Evolutionary conservation across 2,888 invertebrate species (phyloP).

Genomic region (Phymatocera aterrima): DNA sequence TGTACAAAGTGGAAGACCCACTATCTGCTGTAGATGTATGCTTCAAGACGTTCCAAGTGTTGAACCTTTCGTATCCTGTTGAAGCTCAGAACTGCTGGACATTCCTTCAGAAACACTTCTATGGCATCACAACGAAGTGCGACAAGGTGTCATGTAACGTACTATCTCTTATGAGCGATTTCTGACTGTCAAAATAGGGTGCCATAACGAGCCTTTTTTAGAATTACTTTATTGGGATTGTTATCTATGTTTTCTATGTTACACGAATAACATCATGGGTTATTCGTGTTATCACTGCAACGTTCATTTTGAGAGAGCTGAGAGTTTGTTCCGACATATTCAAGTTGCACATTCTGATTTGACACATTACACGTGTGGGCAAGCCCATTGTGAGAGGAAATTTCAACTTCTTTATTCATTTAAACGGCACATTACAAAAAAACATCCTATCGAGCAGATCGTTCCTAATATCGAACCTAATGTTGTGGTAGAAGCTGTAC

Average conservation of each 20-base stretch:
- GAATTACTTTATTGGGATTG: not conserved
- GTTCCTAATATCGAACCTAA: conserved; percentile 9
- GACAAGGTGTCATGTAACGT: conserved; percentile 42
- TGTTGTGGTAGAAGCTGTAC: conserved; percentile 14
- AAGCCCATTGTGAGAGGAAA: conserved; percentile 21
- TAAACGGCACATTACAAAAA: conserved; percentile 38
- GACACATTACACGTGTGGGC: conserved; percentile 32
- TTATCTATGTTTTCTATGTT: not conserved
- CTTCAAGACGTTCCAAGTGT: conserved; percentile 40
- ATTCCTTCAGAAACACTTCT: conserved; percentile 45
- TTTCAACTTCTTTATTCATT: conserved; percentile 46
- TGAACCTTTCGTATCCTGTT: conserved; percentile 43
- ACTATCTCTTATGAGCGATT: conserved; percentile 44
- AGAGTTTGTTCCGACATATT: conserved; percentile 41
- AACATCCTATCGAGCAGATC: conserved; percentile 36
- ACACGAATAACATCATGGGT: too few species aligned
- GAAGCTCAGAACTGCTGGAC: conserved; percentile 44
- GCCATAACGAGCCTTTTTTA: conserved; percentile 12
- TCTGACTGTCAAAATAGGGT: not conserved
- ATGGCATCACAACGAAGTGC: conserved; percentile 16
- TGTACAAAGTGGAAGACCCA: conserved; percentile 37
- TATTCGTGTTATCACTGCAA: conserved; percentile 32
- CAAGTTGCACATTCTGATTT: conserved; percentile 29
- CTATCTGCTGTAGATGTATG: conserved; percentile 43
- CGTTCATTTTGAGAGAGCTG: conserved; percentile 20